These are phyloP conservation scores for Ischnus inquisitorius DNA, from an alignment of 2,888 invertebrate genomes.

Conservation along the genomic window DNA sequence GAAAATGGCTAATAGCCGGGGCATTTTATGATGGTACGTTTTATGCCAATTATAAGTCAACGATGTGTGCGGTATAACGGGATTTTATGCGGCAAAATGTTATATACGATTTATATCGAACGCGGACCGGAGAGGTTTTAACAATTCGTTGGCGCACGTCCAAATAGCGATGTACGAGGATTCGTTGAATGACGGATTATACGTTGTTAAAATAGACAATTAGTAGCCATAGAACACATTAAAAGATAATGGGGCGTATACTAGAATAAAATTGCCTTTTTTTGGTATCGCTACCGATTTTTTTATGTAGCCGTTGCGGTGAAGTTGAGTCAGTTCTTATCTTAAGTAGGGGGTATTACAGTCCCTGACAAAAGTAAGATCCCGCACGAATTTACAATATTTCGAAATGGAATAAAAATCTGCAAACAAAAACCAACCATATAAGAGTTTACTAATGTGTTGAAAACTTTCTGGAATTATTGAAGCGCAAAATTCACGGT, in stretches of 20 bases:
- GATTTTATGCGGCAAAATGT: slow-evolving; percentile 50
- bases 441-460: too few species aligned
- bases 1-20: slow-evolving; percentile 17
- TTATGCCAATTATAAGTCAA: slow-evolving; percentile 31
- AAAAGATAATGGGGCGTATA: background rate
- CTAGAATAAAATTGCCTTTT: background rate
- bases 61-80: slow-evolving; percentile 19
- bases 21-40: slow-evolving; percentile 6
- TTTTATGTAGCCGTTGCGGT: background rate
- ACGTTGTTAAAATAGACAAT: slow-evolving; percentile 27
- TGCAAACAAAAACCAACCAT: too few species aligned
- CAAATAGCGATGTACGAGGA: slow-evolving; percentile 47
- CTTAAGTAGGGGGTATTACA: too few species aligned
- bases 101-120: slow-evolving; percentile 50
- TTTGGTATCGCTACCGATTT: background rate
- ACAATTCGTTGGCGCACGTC: slow-evolving; percentile 54
- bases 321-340: background rate
- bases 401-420: too few species aligned
- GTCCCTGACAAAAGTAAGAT: too few species aligned
- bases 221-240: slow-evolving; percentile 1
- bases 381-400: too few species aligned
- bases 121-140: background rate
- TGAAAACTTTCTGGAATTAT: too few species aligned
- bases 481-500: too few species aligned
- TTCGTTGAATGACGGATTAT: slow-evolving; percentile 48